A percentile compares a stretch with the other conserved stretches of the same genome.
Conservation (phyloP, 1,140 invertebrate genomes). For the Apolygus lucorum region DNA sequence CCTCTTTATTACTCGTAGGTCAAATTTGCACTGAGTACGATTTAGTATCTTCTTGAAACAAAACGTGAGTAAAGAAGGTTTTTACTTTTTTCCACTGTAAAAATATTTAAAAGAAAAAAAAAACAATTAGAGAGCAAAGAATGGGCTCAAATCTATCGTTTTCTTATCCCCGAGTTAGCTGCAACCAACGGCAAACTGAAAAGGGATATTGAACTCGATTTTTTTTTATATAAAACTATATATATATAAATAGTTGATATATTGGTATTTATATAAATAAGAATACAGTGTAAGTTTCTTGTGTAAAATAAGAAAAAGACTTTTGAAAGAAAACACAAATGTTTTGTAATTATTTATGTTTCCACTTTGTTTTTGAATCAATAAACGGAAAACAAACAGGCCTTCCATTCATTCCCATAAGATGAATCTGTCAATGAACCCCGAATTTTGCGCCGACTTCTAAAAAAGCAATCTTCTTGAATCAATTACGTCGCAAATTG, state of each 20-base stretch:
- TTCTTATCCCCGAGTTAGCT: background rate
- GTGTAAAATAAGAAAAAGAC: conserved; percentile 5
- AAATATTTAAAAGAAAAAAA: background rate
- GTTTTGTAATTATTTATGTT: conserved; percentile 10
- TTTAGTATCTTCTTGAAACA: background rate
- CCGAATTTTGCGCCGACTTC: no score
- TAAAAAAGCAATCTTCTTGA: no score
- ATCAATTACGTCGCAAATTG: no score
- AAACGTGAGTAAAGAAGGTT: background rate
- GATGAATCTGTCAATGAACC: background rate
- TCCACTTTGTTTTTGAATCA: background rate
- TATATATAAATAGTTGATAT: conserved; percentile 12
- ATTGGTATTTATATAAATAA: conserved; percentile 10
- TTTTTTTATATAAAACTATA: background rate
- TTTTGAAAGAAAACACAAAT: conserved; percentile 9
- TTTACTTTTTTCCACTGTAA: background rate
- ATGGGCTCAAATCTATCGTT: conserved; percentile 1
- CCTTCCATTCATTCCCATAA: background rate
- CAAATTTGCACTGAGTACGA: conserved; percentile 13
- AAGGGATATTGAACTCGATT: background rate
- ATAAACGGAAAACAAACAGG: conserved; percentile 4
- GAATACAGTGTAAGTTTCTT: conserved; percentile 8
- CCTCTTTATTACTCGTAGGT: conserved; percentile 7
- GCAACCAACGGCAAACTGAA: background rate
- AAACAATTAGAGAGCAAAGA: conserved; percentile 3